Evolutionary conservation across 2,888 invertebrate species (phyloP), one percentile per base, ranked within the genome.

Genomic region (Carcina quercana): DNA sequence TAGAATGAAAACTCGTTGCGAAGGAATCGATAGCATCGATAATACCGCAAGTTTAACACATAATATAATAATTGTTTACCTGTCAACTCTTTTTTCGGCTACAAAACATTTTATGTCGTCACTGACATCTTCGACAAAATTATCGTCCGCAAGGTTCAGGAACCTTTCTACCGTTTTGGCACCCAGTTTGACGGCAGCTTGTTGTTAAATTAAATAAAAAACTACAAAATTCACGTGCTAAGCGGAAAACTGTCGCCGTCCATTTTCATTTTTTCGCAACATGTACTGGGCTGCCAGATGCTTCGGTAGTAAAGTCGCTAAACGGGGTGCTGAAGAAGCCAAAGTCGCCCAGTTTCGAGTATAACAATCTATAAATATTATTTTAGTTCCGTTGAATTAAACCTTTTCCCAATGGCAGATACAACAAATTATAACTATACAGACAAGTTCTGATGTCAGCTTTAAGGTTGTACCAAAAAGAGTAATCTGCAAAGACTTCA

Each of bases 51-150:
- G n/a, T n/a, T n/a, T n/a, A n/a, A n/a, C n/a, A n/a, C n/a, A n/a
- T n/a, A n/a, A n/a, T n/a, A n/a, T n/a, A n/a, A n/a, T 62, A 63
- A 63, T 58, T 80, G 74, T 80, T 78, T 82, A 83, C 83, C 83
- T 82, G 79, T 82, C 78, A 75, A 67, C 63, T 68, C 63, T 71
- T 70, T 63, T 73, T 59, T 68, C 75, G 60, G 65, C 55, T 51
- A 74, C 53, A 67, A 82, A 85, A 68, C 76, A 78, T 79, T 66
- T 78, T 54, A 85, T 44, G 71, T 84, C 83, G 61, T 83, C 82
- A 59, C 67, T 74, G 47, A 84, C 83, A 75, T 83, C 80, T 45
- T 80, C 78, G 56, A 83, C 65, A 53, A 85, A 85, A 57, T 69
- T 73, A 44, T 66, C 70, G 63, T 85, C 84, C 45, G 83, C 83